A percentile compares a stretch with the other conserved stretches of the same genome.
Evolutionary conservation across 2,113 vertebrate genomes (phyloP).

Genomic region (Myrmecophaga tridactyla): DNA sequence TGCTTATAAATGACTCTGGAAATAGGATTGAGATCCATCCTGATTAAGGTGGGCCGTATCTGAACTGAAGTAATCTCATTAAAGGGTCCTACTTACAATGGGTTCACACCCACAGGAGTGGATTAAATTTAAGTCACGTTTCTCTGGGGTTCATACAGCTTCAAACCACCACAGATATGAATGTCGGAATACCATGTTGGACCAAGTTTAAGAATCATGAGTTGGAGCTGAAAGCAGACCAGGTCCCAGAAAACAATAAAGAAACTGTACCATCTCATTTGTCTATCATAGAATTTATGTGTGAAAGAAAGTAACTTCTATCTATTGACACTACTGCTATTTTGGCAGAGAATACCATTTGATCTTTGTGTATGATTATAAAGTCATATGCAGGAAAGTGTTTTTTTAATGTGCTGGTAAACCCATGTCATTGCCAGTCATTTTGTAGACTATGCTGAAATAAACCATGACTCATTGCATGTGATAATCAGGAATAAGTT

Average conservation of each 20-base stretch:
- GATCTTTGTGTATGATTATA: not conserved
- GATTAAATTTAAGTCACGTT: too few species aligned
- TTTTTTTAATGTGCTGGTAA: not conserved
- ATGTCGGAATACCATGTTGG: not conserved
- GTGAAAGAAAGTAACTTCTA: not conserved
- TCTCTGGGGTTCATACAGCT: too few species aligned
- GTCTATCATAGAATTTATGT: not conserved
- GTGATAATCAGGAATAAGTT: not conserved
- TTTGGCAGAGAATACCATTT: not conserved
- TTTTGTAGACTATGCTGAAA: not conserved
- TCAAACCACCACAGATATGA: not conserved
- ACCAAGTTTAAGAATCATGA: not conserved
- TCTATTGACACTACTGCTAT: not conserved
- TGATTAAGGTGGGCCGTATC: too few species aligned
- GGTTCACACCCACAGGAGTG: too few species aligned
- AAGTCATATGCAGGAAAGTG: not conserved
- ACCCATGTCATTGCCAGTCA: not conserved
- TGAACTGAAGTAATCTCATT: too few species aligned
- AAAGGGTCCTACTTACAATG: too few species aligned
- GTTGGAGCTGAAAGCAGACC: not conserved
- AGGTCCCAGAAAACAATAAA: not conserved
- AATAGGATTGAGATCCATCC: too few species aligned
- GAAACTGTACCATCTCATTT: not conserved
- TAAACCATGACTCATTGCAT: not conserved
- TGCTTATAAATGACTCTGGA: too few species aligned